A percentile compares a stretch with the other conserved stretches of the same genome.
Evolutionary conservation across 2,888 invertebrate genomes (phyloP).

Genomic region (Aproaerema taeniolella): DNA sequence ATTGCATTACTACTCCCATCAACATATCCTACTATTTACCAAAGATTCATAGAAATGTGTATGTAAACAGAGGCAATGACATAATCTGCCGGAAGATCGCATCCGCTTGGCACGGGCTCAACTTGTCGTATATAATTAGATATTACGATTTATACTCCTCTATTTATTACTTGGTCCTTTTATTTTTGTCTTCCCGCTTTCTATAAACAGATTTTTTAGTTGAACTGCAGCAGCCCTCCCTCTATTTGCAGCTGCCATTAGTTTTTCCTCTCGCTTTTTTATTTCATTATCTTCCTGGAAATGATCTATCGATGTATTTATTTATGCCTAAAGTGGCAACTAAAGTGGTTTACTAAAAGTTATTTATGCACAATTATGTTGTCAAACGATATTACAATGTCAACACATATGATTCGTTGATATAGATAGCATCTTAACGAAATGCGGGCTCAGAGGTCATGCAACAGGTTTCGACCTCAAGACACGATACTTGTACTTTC

Average conservation of each 20-base stretch:
- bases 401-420: background rate
- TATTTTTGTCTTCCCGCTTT: constrained; percentile 29
- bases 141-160: constrained; percentile 35
- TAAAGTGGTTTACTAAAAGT: too few species aligned
- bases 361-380: too few species aligned
- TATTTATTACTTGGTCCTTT: constrained; percentile 33
- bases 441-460: constrained; percentile 8
- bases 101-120: constrained; percentile 67
- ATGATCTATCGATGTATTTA: too few species aligned
- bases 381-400: too few species aligned
- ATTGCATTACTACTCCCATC: too few species aligned
- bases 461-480: constrained; percentile 4
- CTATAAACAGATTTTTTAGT: constrained; percentile 18
- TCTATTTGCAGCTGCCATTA: constrained; percentile 6
- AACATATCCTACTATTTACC: background rate
- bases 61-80: constrained; percentile 32
- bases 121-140: constrained; percentile 43
- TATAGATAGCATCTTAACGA: constrained; percentile 7
- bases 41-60: constrained; percentile 2
- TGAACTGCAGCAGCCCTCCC: background rate
- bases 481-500: constrained; percentile 8
- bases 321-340: too few species aligned
- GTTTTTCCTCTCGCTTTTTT: background rate
- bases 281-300: too few species aligned
- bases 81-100: constrained; percentile 63